These are phyloP conservation scores for Buceros bicornis DNA, from an alignment of 2,797 vertebrate species.

Conservation along the genomic window DNA sequence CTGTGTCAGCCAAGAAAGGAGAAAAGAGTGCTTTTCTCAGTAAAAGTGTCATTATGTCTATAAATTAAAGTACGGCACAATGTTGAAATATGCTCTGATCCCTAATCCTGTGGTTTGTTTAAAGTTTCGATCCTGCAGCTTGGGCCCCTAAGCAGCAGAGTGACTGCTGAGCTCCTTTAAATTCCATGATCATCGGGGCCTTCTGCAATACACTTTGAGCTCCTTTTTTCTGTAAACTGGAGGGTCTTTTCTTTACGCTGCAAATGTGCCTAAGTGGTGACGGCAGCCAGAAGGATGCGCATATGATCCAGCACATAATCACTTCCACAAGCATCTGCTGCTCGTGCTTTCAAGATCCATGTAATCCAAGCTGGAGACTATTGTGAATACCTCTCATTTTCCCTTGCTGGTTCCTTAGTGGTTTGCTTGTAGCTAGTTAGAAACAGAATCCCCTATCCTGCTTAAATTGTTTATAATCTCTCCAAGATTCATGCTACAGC, in stretches of 20 bases:
- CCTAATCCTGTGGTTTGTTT: neutral
- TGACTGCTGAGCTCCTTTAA: neutral
- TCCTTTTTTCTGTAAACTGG: neutral
- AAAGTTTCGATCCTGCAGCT: neutral
- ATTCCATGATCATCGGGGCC: neutral
- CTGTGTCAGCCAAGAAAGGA: neutral
- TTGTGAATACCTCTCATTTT: conserved; percentile 20
- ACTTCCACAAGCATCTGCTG: conserved; percentile 49
- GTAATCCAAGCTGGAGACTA: conserved; percentile 20
- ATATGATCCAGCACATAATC: conserved; percentile 12
- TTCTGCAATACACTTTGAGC: neutral
- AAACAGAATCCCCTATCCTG: conserved; percentile 28
- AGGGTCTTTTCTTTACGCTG: neutral
- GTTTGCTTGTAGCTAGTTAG: conserved; percentile 34
- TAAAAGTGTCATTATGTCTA: neutral
- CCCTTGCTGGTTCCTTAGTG: neutral
- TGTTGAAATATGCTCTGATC: neutral
- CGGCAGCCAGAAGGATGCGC: neutral
- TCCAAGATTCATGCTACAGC: conserved; percentile 4
- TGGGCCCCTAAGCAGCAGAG: neutral
- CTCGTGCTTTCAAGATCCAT: neutral
- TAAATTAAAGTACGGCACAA: neutral
- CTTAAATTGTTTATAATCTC: conserved; percentile 50
- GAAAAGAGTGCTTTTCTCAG: neutral
- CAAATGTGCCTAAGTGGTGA: neutral